Base-by-base conservation (phyloP, 1,140 invertebrate genomes). In the Bombus breviceps region DNA sequence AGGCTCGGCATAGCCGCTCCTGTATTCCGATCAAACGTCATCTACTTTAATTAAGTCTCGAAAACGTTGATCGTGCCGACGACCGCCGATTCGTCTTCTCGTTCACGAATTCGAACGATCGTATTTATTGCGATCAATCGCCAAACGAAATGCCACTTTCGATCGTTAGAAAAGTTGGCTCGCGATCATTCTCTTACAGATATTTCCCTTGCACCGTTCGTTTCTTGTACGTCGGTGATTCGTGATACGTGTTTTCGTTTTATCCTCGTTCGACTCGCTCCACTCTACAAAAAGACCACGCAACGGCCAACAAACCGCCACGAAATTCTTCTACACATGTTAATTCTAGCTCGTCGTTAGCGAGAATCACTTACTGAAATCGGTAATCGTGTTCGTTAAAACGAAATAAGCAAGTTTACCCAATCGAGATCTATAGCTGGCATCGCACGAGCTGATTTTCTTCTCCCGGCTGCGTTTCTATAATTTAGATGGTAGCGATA, bases 11-110 rank as follows among this genome's bases (percentile, higher is more conserved):
- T 69, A 59, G 53, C 77, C 59, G 77, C 68, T 85, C 77, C 77
- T 80, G 76, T 85, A 85, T 85, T 85, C 73, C 83, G 77, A 80
- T 85, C 83, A 80, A 85, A 85, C 83, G 77, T 85, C 83, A 85
- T 72, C 32, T 57, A 77, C 22, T 72, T 80, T 85, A 85, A 85
- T 85, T 80, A 80, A 85, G 77, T 64, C 68, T 85, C 68, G 83
- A 73, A 85, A 85, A 85, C n/a, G 53, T 71, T 68, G 75, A 79
- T 79, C n/a, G 47, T 53, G 68, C 53, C 13, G 4, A n/a, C 53
- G 32, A 37, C n/a, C 39, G 41, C 18, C 34, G 53, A 71, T 64
- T 72, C 25, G 57, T 73, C 69, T 22, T 25, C 15, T 68, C 76
- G 25, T 39, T 25, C 22, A 39, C 39, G 18, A 57, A 76, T 57